Percentiles rank a stretch among this genome's conserved stretches.
These are phyloP conservation scores for Nomada ferruginata DNA, from an alignment of 2,888 invertebrate species.

Conservation along the genomic window DNA sequence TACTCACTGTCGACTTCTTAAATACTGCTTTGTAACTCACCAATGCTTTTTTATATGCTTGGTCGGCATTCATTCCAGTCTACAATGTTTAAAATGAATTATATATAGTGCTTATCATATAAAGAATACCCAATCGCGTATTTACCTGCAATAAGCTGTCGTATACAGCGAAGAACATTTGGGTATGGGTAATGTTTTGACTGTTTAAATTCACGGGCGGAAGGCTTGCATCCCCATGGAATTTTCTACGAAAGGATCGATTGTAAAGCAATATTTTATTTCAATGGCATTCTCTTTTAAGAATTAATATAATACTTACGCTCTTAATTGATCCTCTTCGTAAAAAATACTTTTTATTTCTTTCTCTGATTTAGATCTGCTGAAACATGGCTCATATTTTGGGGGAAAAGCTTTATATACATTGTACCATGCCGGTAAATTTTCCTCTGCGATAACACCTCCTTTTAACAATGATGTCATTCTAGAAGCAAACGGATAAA, in stretches of 20 bases:
- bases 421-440: slow-evolving; percentile 97
- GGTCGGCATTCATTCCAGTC: slow-evolving; percentile 49
- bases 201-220: slow-evolving; percentile 15
- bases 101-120: background rate
- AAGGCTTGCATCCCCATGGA: background rate
- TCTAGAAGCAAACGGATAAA: slow-evolving; percentile 84
- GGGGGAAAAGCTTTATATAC: slow-evolving; percentile 97
- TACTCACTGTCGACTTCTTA: background rate
- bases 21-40: slow-evolving; percentile 34
- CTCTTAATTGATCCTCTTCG: slow-evolving; percentile 92
- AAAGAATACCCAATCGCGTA: background rate
- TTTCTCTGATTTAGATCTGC: slow-evolving; percentile 87
- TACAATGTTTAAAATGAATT: slow-evolving; percentile 50
- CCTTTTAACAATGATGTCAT: slow-evolving; percentile 91
- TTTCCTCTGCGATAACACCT: slow-evolving; percentile 91
- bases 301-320: slow-evolving; percentile 87
- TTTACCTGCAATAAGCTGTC: slow-evolving; percentile 85
- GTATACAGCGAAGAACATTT: slow-evolving; percentile 87
- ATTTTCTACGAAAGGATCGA: slow-evolving; percentile 31
- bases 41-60: slow-evolving; percentile 69
- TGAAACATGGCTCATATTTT: slow-evolving; percentile 91
- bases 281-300: too few species aligned
- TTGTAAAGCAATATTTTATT: background rate
- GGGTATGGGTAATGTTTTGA: slow-evolving; percentile 8
- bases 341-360: slow-evolving; percentile 91